Evolutionary conservation across 2,113 vertebrate species (phyloP), one percentile per base, ranked within the genome.

Genomic region (Bubalus kerabau): DNA sequence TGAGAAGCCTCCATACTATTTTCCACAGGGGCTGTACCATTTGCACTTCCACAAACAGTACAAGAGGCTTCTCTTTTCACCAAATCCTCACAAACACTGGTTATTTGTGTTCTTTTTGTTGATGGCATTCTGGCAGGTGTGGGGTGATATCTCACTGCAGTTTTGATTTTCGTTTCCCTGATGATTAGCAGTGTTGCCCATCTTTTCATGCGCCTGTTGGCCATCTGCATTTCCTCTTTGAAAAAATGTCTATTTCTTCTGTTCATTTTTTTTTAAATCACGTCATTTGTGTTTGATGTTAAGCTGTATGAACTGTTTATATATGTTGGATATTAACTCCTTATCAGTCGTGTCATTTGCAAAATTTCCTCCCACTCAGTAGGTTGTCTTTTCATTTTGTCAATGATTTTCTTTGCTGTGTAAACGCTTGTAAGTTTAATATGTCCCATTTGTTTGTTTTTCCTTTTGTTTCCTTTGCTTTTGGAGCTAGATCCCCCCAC

Each of bases 71-170:
- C 48, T 6, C 30, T 32, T 52, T n/a, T 2, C 17, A 1, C 48
- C 80, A 21, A 0, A 23, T 13, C 17, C 30, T 23, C 17, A 13
- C 1, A 1, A 1, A 7, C 48, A 0, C 0, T 13, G 17, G 30
- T 0, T 52, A 3, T 10, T 0, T 17, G 76, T 17, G 43, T 9
- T 30, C 76, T 17, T 78, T 17, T 2, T 30, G 26, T 10, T 17
- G 76, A 6, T 5, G 26, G 76, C 1, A 3, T 1, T 17, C 76
- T 48, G 43, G 16, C 43, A 74, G 67, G 67, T 23, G 36, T 13
- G 67, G 21, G 67, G 19, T 36, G 67, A 2, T 6, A 0, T 0
- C 36, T 71, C 67, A 11, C n/a, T 6, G 19, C 10, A 23, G 67
- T 1, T 40, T 28, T 1, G 76, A 30, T 78, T 48, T 15, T 1